Evolutionary conservation across 2,113 vertebrate species (phyloP).

Genomic region (Gnathonemus echidnorhynchus): DNA sequence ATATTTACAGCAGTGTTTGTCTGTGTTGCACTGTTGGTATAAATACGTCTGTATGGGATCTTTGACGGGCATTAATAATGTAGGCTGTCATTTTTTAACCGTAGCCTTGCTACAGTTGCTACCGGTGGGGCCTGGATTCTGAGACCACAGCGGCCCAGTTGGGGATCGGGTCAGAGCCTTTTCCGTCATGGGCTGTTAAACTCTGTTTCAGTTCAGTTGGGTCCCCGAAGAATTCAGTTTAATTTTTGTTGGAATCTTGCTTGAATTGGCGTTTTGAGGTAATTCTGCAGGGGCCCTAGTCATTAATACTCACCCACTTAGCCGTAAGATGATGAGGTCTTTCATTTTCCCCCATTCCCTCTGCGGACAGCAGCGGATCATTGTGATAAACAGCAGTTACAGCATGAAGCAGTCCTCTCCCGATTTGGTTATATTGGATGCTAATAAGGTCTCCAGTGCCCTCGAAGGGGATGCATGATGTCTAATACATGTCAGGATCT

Average conservation of each 20-base stretch:
- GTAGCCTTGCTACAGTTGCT: neutral
- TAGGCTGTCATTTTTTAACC: neutral
- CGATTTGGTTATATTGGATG: neutral
- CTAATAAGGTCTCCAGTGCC: neutral
- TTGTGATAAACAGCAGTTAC: neutral
- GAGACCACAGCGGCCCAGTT: neutral
- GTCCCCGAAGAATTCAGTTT: neutral
- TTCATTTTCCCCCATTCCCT: neutral
- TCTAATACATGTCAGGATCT: neutral
- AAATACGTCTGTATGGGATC: neutral
- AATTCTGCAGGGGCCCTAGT: neutral
- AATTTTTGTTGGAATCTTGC: neutral
- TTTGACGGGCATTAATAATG: neutral
- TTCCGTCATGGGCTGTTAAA: neutral
- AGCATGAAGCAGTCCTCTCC: neutral
- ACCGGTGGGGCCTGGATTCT: neutral
- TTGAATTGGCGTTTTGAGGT: neutral
- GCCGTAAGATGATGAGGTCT: neutral
- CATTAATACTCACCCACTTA: conserved; percentile 2
- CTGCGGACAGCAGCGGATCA: neutral
- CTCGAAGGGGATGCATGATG: neutral
- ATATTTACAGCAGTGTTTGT: neutral
- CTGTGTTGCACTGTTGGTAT: neutral
- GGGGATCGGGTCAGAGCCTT: neutral
- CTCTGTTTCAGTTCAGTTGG: neutral